Conservation (phyloP, 2,888 invertebrate genomes). For the Electrophaes corylata region DNA sequence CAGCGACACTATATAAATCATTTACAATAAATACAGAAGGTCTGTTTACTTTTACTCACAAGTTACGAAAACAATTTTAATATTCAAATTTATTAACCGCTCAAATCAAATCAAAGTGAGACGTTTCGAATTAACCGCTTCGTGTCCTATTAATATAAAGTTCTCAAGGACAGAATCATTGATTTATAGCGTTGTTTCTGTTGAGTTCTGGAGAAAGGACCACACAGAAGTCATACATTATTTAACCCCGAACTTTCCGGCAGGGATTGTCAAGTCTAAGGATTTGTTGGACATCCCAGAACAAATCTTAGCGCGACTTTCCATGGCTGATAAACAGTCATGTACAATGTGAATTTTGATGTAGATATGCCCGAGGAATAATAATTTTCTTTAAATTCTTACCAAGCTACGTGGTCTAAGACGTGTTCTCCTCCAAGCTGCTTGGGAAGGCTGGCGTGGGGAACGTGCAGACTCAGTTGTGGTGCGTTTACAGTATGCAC, state of each 20-base stretch:
- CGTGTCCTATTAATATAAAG: constrained; percentile 12
- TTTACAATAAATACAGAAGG: too few species aligned
- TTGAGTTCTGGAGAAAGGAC: constrained; percentile 8
- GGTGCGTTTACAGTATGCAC: constrained; percentile 97
- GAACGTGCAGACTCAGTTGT: constrained; percentile 95
- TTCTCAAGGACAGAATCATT: background rate
- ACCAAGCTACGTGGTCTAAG: constrained; percentile 96
- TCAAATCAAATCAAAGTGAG: too few species aligned
- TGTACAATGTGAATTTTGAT: background rate
- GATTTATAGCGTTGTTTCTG: constrained; percentile 17
- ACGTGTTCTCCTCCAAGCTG: constrained; percentile 94
- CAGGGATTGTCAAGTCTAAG: constrained; percentile 2
- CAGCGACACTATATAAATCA: too few species aligned
- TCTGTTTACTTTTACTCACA: too few species aligned
- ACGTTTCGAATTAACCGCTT: constrained; percentile 11
- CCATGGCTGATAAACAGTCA: background rate
- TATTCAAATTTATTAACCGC: constrained; percentile 22
- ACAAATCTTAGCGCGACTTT: background rate
- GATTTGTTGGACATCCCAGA: background rate
- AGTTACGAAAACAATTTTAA: constrained; percentile 10
- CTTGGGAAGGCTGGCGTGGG: constrained; percentile 93
- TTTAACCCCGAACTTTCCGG: constrained; percentile 14
- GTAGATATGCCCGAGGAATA: background rate
- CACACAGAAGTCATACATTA: constrained; percentile 7
- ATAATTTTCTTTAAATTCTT: constrained; percentile 53